These are phyloP conservation scores for Macrochelys suwanniensis DNA, from an alignment of 2,797 vertebrate species.

Conservation along the genomic window DNA sequence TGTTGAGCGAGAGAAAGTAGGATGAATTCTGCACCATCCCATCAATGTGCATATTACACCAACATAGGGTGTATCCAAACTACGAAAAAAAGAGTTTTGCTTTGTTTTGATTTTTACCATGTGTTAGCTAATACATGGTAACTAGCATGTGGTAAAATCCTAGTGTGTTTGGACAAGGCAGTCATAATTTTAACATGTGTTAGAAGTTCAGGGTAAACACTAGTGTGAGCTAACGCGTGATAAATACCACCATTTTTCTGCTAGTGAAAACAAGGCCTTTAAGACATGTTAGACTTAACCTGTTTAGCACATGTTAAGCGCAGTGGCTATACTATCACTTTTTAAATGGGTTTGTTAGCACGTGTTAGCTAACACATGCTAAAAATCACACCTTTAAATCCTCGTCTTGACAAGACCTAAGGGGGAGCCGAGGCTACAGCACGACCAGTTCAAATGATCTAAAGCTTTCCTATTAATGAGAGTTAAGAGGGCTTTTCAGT, in stretches of 20 bases:
- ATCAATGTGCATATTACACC: background rate
- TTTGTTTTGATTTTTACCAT: background rate
- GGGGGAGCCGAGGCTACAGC: background rate
- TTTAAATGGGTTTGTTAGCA: background rate
- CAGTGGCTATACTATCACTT: background rate
- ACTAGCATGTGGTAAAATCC: conserved; percentile 32
- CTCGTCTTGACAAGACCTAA: background rate
- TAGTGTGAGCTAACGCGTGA: background rate
- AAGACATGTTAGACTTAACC: background rate
- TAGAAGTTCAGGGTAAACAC: background rate
- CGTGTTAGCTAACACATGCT: background rate
- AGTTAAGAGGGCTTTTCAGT: background rate
- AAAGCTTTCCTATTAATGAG: background rate
- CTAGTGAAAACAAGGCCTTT: background rate
- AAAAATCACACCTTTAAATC: background rate
- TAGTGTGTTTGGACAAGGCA: conserved; percentile 28
- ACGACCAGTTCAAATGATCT: background rate
- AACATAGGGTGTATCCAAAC: background rate
- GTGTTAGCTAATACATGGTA: background rate
- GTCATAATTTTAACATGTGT: background rate
- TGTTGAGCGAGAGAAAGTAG: background rate
- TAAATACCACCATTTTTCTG: background rate
- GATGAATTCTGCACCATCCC: background rate
- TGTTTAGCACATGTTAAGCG: background rate
- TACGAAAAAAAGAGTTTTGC: rapidly evolving